A percentile compares a stretch with the other conserved stretches of the same genome.
These are phyloP conservation scores for Anableps anableps DNA, from an alignment of 2,797 vertebrate genomes.

Conservation along the genomic window DNA sequence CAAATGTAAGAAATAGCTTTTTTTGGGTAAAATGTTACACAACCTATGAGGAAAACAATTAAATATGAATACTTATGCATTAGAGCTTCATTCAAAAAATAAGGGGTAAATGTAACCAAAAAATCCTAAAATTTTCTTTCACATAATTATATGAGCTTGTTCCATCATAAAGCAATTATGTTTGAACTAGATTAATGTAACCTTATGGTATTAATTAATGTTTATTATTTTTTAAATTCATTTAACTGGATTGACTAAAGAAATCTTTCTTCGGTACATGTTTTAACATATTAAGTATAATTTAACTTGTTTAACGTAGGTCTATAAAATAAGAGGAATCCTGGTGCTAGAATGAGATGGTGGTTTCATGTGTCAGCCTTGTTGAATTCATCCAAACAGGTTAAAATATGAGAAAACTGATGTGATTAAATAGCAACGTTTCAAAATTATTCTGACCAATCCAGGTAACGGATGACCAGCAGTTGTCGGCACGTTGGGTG, in stretches of 20 bases:
- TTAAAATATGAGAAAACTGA: neutral
- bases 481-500: neutral
- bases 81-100: neutral
- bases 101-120: neutral
- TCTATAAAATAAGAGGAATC: neutral
- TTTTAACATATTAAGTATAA: neutral
- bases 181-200: neutral
- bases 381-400: neutral
- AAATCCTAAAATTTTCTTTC: neutral
- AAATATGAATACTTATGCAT: neutral
- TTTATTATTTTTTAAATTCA: neutral
- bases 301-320: neutral
- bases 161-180: neutral
- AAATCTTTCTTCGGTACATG: neutral
- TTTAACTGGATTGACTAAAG: too few relatives aligned
- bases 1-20: neutral
- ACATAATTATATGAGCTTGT: neutral
- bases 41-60: neutral
- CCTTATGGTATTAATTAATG: neutral
- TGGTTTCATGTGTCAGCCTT: neutral
- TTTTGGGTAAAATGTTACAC: neutral
- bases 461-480: neutral
- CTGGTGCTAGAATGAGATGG: neutral
- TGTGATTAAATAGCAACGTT: neutral
- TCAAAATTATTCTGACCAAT: neutral